Conservation (phyloP, 2,888 invertebrate genomes). For the Apantesis nais region DNA sequence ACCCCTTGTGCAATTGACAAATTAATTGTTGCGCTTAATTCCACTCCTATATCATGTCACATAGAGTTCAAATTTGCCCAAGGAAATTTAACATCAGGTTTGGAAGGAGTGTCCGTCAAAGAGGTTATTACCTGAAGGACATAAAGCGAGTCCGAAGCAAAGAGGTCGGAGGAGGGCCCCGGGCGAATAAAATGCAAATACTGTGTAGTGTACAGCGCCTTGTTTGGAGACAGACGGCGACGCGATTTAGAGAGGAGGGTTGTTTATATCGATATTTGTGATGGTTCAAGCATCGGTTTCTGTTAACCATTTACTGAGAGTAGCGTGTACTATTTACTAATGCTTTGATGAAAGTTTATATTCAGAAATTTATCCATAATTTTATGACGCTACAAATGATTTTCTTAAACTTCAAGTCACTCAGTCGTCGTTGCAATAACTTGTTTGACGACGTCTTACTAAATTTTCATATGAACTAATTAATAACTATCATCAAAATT, state of each 20-base stretch:
- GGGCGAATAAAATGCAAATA: slow-evolving; percentile 82
- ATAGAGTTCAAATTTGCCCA: slow-evolving; percentile 43
- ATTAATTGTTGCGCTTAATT: slow-evolving; percentile 28
- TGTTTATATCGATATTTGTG: slow-evolving; percentile 24
- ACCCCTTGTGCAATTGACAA: slow-evolving; percentile 69
- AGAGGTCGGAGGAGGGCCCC: slow-evolving; percentile 52
- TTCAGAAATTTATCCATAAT: not conserved
- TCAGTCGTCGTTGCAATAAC: no score
- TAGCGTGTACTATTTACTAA: not conserved
- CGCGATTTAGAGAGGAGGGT: slow-evolving; percentile 46
- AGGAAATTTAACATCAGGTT: slow-evolving; percentile 16
- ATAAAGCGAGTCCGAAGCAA: slow-evolving; percentile 63
- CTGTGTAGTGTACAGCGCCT: slow-evolving; percentile 64
- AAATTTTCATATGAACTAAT: no score
- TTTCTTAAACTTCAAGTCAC: not conserved
- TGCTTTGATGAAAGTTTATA: not conserved
- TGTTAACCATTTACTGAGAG: not conserved
- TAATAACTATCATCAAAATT: no score
- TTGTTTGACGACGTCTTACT: no score
- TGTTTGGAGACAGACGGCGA: slow-evolving; percentile 49
- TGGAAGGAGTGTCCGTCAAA: slow-evolving; percentile 72
- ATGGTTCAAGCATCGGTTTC: not conserved
- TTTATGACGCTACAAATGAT: no score
- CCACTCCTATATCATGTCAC: slow-evolving; percentile 23
- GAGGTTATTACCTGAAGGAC: slow-evolving; percentile 84